phyloP scores from a whole-genome alignment of 2,113 vertebrate genomes.

The Pantherophis guttatus region DNA sequence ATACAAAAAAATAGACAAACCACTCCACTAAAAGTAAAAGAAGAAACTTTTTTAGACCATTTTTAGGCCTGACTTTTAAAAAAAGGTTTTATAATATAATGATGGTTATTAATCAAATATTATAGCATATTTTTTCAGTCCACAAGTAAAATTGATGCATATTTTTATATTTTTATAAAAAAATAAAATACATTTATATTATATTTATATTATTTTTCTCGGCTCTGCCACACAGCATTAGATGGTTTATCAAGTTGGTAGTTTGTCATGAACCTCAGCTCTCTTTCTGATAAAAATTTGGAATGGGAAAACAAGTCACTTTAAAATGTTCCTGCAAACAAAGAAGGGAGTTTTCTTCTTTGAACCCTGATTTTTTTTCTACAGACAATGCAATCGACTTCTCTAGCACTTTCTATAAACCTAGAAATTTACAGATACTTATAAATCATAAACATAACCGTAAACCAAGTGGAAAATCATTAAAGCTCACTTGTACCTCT shows the following conservation, averaged over 20 bases:
- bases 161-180: neutral
- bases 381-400: neutral
- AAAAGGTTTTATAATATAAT: neutral
- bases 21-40: neutral
- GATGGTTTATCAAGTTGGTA: neutral
- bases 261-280: neutral
- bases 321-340: neutral
- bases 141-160: neutral
- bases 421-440: neutral
- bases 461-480: neutral
- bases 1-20: neutral
- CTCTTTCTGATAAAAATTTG: neutral
- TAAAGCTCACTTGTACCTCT: neutral
- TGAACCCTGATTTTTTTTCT: neutral
- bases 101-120: neutral
- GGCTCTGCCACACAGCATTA: neutral
- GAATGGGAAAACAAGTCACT: neutral
- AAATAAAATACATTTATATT: too few species aligned
- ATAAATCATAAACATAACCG: neutral
- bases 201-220: neutral
- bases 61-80: neutral
- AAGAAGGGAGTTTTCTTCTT: neutral
- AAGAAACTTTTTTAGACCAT: neutral
- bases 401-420: neutral
- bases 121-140: neutral